These are phyloP conservation scores for Acyrthosiphon pisum DNA, from an alignment of 1,140 invertebrate genomes.

Conservation along the genomic window DNA sequence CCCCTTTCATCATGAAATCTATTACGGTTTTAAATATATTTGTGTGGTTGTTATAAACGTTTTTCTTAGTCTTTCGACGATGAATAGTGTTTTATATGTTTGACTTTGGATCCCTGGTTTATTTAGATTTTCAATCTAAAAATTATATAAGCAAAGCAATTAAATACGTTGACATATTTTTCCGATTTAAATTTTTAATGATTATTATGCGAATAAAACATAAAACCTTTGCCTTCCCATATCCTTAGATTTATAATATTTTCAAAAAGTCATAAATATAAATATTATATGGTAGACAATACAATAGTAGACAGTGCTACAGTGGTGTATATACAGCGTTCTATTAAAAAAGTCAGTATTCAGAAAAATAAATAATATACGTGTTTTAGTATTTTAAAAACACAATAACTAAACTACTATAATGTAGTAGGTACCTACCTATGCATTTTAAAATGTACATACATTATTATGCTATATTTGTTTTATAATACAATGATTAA, in stretches of 20 bases:
- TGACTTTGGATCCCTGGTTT: not conserved
- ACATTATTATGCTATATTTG: not conserved
- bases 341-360: not conserved
- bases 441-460: not conserved
- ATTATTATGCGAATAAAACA: not conserved
- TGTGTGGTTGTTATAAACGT: not conserved
- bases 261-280: not conserved
- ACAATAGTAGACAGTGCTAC: not conserved
- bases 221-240: not conserved
- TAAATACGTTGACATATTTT: not conserved
- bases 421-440: too few relatives aligned
- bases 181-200: not conserved
- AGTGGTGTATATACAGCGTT: not conserved
- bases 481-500: too few relatives aligned
- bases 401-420: too few relatives aligned
- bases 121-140: not conserved
- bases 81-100: not conserved
- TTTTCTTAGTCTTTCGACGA: not conserved
- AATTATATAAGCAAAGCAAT: not conserved
- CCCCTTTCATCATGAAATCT: not conserved
- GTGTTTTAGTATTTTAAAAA: not conserved
- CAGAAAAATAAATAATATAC: not conserved
- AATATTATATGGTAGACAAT: not conserved
- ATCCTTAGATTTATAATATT: not conserved
- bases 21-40: slow-evolving; percentile 37